These are phyloP conservation scores for Gortyna flavago DNA, from an alignment of 2,888 invertebrate genomes.

Conservation along the genomic window DNA sequence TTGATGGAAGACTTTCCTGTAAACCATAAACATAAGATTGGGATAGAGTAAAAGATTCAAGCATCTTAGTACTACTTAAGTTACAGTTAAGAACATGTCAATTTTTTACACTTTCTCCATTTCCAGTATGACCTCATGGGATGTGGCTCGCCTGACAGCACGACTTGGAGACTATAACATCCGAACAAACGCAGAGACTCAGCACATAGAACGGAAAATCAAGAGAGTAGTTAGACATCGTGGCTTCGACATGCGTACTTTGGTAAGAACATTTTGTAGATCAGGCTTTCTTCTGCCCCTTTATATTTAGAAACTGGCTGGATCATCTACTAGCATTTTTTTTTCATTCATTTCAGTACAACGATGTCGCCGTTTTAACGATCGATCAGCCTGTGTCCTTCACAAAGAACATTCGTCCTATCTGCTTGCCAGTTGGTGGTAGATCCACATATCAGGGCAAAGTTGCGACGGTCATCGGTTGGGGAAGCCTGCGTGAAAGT, in stretches of 20 bases:
- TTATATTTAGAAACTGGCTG: too few relatives aligned
- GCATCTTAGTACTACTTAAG: background rate
- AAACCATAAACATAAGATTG: background rate
- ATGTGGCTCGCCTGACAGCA: slow-evolving; percentile 95
- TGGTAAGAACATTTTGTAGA: slow-evolving; percentile 86
- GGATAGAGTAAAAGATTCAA: background rate
- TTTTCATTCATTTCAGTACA: slow-evolving; percentile 90
- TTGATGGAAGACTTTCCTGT: background rate
- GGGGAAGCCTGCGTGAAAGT: slow-evolving; percentile 96
- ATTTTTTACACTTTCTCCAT: background rate
- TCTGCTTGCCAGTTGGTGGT: slow-evolving; percentile 93
- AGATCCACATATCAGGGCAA: slow-evolving; percentile 91
- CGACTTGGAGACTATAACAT: slow-evolving; percentile 96
- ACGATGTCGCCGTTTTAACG: slow-evolving; percentile 95
- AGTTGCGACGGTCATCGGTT: slow-evolving; percentile 95
- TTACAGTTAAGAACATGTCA: background rate
- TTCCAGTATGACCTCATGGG: slow-evolving; percentile 96
- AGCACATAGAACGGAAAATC: slow-evolving; percentile 94
- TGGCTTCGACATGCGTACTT: slow-evolving; percentile 94
- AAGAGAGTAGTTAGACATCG: slow-evolving; percentile 96
- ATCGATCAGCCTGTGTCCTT: slow-evolving; percentile 94
- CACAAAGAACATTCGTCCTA: slow-evolving; percentile 92
- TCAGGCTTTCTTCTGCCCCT: background rate
- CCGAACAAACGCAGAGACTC: slow-evolving; percentile 92
- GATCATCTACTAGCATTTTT: background rate